Evolutionary conservation across 2,888 invertebrate species (phyloP), one percentile per base, ranked within the genome.

Genomic region (Caprella mutica): DNA sequence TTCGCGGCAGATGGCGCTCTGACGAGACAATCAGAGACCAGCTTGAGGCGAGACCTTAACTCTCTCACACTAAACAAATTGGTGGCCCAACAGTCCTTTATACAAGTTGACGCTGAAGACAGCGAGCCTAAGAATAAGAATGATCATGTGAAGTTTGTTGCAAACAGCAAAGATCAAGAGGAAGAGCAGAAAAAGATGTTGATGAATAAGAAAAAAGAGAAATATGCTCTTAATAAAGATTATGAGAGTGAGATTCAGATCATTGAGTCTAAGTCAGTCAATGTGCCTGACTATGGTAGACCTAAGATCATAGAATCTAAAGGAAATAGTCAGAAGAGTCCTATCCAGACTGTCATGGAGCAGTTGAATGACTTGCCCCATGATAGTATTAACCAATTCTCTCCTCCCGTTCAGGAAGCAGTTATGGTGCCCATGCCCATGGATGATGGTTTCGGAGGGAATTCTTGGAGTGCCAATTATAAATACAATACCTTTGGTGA

Each of bases 401-500:
- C 30, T 2, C 33, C 33, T 19, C 54, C 44, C 3, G 9, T 44
- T 17, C 43, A 26, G 14, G 44, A 43, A 21, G 44, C 54, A 23
- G 33, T 43, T 23, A 38, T 26, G 44, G 3, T 44, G 5, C 48
- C 48, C 4, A 21, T 44, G 5, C 48, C 48, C 4, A 21, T 48
- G n/a, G 48, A 48, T 48, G 48, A 48, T 30, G 29, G 29, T 17
- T 48, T 48, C 48, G 48, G 48, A n/a, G 30, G 30, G 29, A n/a
- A n/a, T n/a, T 30, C 48, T n/a, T 48, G 48, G 48, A 58, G 58
- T n/a, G 60, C 53, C 5, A 55, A 56, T 29, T 64, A 58, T 29
- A 44, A 58, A 8, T 64, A 64, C 33, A 64, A 64, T 42, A 58
- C 60, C 8, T 64, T 58, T 29, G 64, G 64, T 6, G 64, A 64